Evolutionary conservation across 2,888 invertebrate genomes (phyloP).

Genomic region (Ditula angustiorana): DNA sequence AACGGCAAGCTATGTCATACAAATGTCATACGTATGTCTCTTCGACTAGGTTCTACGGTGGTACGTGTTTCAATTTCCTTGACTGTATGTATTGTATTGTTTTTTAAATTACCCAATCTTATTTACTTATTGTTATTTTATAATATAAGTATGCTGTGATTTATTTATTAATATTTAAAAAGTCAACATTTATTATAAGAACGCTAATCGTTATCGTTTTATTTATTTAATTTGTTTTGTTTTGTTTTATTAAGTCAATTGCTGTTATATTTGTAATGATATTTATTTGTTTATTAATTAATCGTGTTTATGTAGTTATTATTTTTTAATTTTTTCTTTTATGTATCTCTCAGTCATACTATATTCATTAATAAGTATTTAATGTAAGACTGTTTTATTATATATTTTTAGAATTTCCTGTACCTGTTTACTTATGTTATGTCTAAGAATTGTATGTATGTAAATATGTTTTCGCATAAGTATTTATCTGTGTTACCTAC

Average conservation of each 20-base stretch:
- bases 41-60: no score
- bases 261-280: not conserved
- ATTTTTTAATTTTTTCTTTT: not conserved
- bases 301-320: not conserved
- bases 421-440: slow-evolving; percentile 2
- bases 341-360: slow-evolving; percentile 2
- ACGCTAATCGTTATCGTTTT: no score
- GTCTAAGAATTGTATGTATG: not conserved
- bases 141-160: not conserved
- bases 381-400: slow-evolving; percentile 14
- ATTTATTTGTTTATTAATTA: no score
- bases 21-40: no score
- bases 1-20: no score
- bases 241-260: not conserved
- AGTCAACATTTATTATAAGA: no score
- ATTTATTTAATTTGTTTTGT: not conserved
- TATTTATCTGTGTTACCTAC: slow-evolving; percentile 31
- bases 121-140: not conserved
- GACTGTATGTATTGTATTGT: not conserved
- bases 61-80: no score
- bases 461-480: slow-evolving; percentile 18
- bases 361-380: slow-evolving; percentile 19
- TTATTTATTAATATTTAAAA: no score
- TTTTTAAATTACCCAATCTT: no score
- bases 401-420: slow-evolving; percentile 1